These are phyloP conservation scores for Aspidiotus destructor DNA, from an alignment of 2,888 invertebrate species.

Conservation along the genomic window DNA sequence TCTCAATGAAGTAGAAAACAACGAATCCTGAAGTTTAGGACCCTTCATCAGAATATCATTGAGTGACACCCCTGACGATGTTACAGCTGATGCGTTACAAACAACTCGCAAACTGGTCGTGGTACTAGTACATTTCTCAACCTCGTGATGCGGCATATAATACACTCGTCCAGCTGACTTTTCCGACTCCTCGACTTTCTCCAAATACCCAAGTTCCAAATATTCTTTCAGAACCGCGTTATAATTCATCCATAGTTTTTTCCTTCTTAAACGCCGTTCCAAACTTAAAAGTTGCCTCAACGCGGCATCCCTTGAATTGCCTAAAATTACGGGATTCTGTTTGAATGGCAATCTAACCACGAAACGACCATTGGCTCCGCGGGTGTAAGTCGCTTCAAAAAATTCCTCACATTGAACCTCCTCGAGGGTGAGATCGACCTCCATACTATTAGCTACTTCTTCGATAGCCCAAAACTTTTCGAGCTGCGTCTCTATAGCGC, in stretches of 20 bases:
- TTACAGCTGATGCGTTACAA: slow-evolving; percentile 19
- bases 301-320: slow-evolving; percentile 31
- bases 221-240: slow-evolving; percentile 27
- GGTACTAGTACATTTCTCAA: slow-evolving; percentile 5
- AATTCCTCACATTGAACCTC: slow-evolving; percentile 31
- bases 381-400: slow-evolving; percentile 21
- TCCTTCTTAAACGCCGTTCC: slow-evolving; percentile 13
- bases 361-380: slow-evolving; percentile 30
- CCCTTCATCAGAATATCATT: slow-evolving; percentile 21
- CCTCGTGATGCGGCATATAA: slow-evolving; percentile 16
- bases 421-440: slow-evolving; percentile 6
- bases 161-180: slow-evolving; percentile 35
- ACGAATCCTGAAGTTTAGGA: slow-evolving; percentile 30
- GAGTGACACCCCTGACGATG: slow-evolving; percentile 2
- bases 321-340: slow-evolving; percentile 16
- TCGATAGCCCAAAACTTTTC: slow-evolving; percentile 1
- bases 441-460: slow-evolving; percentile 26
- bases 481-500: not conserved
- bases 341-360: slow-evolving; percentile 30
- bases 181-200: not conserved
- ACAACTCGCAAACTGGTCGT: slow-evolving; percentile 20
- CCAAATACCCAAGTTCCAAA: slow-evolving; percentile 26
- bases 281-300: slow-evolving; percentile 24
- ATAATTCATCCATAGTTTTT: slow-evolving; percentile 14
- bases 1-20: slow-evolving; percentile 28